phyloP scores from a whole-genome alignment of 1,140 invertebrate genomes.

The Scaptomyza pallida region DNA sequence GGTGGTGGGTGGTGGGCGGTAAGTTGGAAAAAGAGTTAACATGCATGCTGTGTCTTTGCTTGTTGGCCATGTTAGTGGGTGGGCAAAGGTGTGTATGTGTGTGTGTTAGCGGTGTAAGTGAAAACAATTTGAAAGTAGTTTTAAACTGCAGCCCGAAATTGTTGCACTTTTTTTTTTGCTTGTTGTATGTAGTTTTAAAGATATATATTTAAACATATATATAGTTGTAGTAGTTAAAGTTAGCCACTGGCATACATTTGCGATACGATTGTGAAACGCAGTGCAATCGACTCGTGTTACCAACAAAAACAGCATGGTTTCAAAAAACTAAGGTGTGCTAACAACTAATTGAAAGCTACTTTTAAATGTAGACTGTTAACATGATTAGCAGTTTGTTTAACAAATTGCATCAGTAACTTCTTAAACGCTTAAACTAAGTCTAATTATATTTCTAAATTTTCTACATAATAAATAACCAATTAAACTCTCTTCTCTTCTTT shows the following conservation, averaged over 20 bases:
- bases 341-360: not conserved
- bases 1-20: not conserved
- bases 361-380: not conserved
- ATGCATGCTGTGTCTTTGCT: not conserved
- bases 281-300: not conserved
- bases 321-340: too few relatives aligned
- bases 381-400: not conserved
- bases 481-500: too few relatives aligned
- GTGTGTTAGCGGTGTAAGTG: conserved; percentile 62
- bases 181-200: not conserved
- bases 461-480: too few relatives aligned
- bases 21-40: too few relatives aligned
- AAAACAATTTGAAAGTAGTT: conserved; percentile 76
- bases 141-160: conserved; percentile 60
- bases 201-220: not conserved
- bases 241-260: not conserved
- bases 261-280: conserved; percentile 3
- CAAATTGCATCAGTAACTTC: not conserved
- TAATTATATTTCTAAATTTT: too few relatives aligned
- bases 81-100: conserved; percentile 28
- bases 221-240: not conserved
- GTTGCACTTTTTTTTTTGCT: conserved; percentile 8
- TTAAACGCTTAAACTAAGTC: too few relatives aligned
- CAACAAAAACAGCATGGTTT: not conserved
- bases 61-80: conserved; percentile 23